phyloP scores from a whole-genome alignment of 1,140 invertebrate genomes.

The Bombus vancouverensis region DNA sequence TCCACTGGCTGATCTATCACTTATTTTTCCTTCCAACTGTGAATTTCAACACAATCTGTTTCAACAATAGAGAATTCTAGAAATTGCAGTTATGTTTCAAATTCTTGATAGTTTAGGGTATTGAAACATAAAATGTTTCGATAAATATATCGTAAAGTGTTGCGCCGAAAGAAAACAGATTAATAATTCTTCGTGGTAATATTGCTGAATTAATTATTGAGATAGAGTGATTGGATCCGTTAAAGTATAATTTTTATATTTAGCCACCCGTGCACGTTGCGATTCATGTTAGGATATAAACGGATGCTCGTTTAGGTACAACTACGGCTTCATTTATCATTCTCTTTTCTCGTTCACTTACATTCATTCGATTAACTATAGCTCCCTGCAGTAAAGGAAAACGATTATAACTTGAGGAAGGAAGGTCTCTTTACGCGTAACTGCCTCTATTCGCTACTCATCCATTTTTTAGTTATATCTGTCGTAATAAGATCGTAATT shows the following conservation, averaged over 20 bases:
- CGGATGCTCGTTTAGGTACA: background rate
- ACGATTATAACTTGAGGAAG: background rate
- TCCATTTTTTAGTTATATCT: background rate
- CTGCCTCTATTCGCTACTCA: background rate
- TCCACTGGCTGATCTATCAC: no score
- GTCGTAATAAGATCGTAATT: background rate
- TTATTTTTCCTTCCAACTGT: no score
- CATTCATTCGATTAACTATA: background rate
- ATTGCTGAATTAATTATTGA: background rate
- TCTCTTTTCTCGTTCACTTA: background rate
- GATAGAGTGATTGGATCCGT: background rate
- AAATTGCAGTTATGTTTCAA: no score
- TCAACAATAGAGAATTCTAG: no score
- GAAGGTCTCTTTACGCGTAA: background rate
- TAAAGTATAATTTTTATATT: background rate
- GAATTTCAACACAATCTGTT: no score
- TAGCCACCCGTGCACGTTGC: background rate
- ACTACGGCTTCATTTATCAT: background rate
- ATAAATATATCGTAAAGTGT: background rate
- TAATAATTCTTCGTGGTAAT: background rate
- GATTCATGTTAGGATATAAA: background rate
- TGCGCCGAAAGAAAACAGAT: background rate
- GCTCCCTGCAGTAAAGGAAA: background rate
- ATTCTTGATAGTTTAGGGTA: background rate
- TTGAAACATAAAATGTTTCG: background rate